Evolutionary conservation across 2,113 vertebrate genomes (phyloP), one percentile per base, ranked within the genome.

Genomic region (Psephotus haematonotus): DNA sequence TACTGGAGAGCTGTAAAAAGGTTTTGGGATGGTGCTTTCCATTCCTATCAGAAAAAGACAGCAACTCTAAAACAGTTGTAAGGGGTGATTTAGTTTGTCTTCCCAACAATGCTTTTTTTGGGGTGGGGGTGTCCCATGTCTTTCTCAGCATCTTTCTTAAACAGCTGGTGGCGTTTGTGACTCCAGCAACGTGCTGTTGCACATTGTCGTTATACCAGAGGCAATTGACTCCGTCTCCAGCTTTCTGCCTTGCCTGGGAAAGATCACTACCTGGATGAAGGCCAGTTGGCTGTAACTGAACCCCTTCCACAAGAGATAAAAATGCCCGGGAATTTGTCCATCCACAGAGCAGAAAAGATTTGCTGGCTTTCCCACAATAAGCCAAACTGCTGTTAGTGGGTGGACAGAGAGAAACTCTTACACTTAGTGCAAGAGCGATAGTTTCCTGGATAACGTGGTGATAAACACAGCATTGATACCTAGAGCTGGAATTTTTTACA

Each of bases 241-340:
- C 53, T 92, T 93, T 95, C 78, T 89, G 70, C 59, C n/a, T 88
- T 81, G 88, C 80, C 82, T 96, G 92, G 95, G 90, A 95, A 96
- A 92, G 64, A 95, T 84, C 92, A 86, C 53, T 53, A 93, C 93
- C 93, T 96, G 95, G 95, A 96, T 71, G 88, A 79, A 86, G 82
- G 92, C 95, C 95, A 97, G 71, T 19, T 19, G 2, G 55, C 87
- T 95, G 92, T 95, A 96, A 95, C 46, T 28, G 76, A 92, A 82
- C 60, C 82, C 88, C 24, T 92, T 94, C 90, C 76, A 95, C 27
- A 81, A 63, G 76, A 97, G 94, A 96, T 95, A 95, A 96, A 91
- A 94, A 60, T 88, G 90, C 76, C 76, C 14, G 0, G 90, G 93
- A 95, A 81, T 93, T 86, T 87, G 64, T 95, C 72, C 64, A 68